These are phyloP conservation scores for Elymnias hypermnestra DNA, from an alignment of 1,140 invertebrate genomes.

Conservation along the genomic window DNA sequence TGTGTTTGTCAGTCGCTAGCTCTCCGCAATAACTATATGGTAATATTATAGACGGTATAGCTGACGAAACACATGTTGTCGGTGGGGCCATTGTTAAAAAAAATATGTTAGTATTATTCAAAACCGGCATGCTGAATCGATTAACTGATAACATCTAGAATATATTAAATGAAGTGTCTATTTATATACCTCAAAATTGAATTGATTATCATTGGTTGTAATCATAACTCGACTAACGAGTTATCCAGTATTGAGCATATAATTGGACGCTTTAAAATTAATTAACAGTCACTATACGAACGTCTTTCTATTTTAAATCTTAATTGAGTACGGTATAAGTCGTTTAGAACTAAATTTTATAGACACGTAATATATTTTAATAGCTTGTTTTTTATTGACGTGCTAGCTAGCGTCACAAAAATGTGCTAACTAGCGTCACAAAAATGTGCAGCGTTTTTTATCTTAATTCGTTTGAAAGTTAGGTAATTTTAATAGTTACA, in stretches of 20 bases:
- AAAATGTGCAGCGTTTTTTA: too few species aligned
- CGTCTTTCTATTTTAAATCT: neutral
- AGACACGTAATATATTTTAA: too few species aligned
- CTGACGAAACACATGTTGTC: conserved; percentile 63
- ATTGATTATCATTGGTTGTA: conserved; percentile 4
- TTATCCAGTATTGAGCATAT: neutral
- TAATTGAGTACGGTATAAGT: too few species aligned
- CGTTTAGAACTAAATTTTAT: too few species aligned
- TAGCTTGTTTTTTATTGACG: too few species aligned
- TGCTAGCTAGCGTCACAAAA: too few species aligned
- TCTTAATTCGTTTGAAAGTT: too few species aligned
- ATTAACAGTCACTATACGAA: neutral
- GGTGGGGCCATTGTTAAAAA: conserved; percentile 48
- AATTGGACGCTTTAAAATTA: neutral
- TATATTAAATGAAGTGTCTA: conserved; percentile 4
- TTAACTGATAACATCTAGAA: conserved; percentile 36
- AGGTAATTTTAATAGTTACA: too few species aligned
- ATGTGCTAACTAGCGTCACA: too few species aligned
- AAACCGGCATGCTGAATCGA: conserved; percentile 42
- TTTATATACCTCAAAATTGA: conserved; percentile 9
- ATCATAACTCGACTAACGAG: neutral
- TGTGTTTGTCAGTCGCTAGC: too few species aligned
- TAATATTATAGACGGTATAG: conserved; percentile 19
- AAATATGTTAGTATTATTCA: conserved; percentile 34
- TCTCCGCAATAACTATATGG: neutral